Base-by-base conservation (phyloP, 1,140 invertebrate genomes). In the Oscheius sp. region DNA sequence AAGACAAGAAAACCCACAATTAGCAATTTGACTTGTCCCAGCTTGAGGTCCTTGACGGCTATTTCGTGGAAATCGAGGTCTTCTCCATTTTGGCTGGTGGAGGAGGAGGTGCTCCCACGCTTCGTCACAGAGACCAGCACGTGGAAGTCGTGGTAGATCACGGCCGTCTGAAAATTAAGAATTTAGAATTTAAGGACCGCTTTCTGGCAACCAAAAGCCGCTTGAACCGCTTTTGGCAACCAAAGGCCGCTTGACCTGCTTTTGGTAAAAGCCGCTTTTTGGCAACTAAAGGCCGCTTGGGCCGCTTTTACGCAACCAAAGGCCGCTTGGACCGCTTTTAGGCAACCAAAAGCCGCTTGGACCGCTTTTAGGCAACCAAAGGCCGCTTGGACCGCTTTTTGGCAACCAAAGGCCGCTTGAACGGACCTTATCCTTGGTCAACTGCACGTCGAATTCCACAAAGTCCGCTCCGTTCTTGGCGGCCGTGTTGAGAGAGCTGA, bases 361-460 rank as follows among this genome's bases (percentile, higher is more conserved):
- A n/a, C n/a, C n/a, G n/a, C n/a, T n/a, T n/a, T n/a, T n/a, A n/a
- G n/a, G n/a, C n/a, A n/a, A n/a, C n/a, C n/a, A n/a, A n/a, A n/a
- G n/a, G n/a, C n/a, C n/a, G n/a, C n/a, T n/a, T n/a, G n/a, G n/a
- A n/a, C n/a, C n/a, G n/a, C n/a, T n/a, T n/a, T n/a, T n/a, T 82
- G 80, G 55, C 64, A 82, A 7, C 84, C 64, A 42, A 82, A 71
- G 15, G 79, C 75, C 0, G 31, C 18, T 20, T 34, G 35, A 63
- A 1, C 29, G 13, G 0, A 80, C 75, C 69, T 73, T 82, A 58
- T 82, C 80, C 63, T 84, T 84, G 1, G 83, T 84, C 42, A 83
- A 46, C 35, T 83, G 83, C 1, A 84, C 83, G 68, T 83, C 83
- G 34, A 84, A 83, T 65, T 83, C 83, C 3, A 84, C 83, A 62